Base-by-base conservation (phyloP, 2,888 invertebrate species). In the Pyralis farinalis region DNA sequence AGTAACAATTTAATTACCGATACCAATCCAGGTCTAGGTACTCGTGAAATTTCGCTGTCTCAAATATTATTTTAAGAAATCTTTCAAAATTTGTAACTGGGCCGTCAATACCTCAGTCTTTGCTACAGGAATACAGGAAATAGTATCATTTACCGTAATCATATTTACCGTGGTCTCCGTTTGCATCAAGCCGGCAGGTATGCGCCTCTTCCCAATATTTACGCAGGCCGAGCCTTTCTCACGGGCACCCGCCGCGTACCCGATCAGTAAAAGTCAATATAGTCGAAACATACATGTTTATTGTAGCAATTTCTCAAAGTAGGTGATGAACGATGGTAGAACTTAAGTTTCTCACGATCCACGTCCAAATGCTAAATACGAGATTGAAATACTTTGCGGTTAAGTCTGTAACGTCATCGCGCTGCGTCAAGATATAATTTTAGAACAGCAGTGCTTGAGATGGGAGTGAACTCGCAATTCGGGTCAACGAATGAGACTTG, bases 351-450 rank as follows among this genome's bases (percentile, higher is more conserved):
- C 38, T n/a, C 38, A 38, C 31, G 28, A 33, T 5, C 5, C 31
- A 31, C 31, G 25, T 12, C 40, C 42, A 44, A 42, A 47, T 45
- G 52, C 41, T 46, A 45, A 42, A 37, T 45, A 40, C 45, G 47
- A 41, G 62, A 71, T 68, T 62, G 62, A 76, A 75, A 75, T 73
- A 74, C 49, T 55, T 53, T 49, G 52, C 52, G 43, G 54, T 55
- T 63, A 61, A 56, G 50, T 56, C 51, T 47, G 46, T 51, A 65
- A 60, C 75, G 71, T 72, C 71, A 75, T 74, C 63, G 55, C 66
- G 66, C 54, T 66, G 54, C 67, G 68, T 75, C 70, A 71, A 52
- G 53, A 49, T 57, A 41, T 80, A 79, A 74, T 65, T 75, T 71
- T 81, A 81, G 79, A 70, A 53, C 53, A 42, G 51, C 52, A 47